Base-by-base conservation (phyloP, 2,888 invertebrate species). In the Ochlodes sylvanus region DNA sequence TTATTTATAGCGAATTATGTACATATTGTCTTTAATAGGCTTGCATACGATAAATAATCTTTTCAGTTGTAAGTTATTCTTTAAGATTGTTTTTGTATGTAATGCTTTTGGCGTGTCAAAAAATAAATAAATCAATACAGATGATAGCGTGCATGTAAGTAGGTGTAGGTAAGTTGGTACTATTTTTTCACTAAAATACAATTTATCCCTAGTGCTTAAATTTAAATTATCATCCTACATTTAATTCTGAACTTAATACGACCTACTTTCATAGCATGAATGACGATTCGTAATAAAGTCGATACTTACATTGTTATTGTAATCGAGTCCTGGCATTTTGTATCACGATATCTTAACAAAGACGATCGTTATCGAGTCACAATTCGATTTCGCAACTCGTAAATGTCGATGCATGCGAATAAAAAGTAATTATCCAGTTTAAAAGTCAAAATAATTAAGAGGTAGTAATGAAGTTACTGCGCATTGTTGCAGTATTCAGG, bases 291-390 rank as follows among this genome's bases (percentile, higher is more conserved):
- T 10, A 7, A 44, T 42, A 44, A 44, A 38, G 7, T 44, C 7
- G 44, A 50, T 19, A 50, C 2, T 19, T 17, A 17, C 17, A 9
- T 38, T 19, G 4, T 7, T 50, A 19, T 50, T 19, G 10, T 19
- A 5, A 19, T 50, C 50, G 50, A 19, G 9, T 41, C 41, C 77
- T 83, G 79, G 78, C 84, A 83, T 83, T 83, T 79, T 75, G 73
- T 74, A 60, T 75, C 77, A 73, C 79, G 72, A 75, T 41, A 57
- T 19, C 19, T 41, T 57, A 41, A 57, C 38, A 57, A 57, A 57
- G 19, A 12, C 74, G 71, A 68, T 69, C 57, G 70, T 56, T 15
- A 66, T 69, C 68, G 58, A 69, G 70, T 63, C 64, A 70, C 70
- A 68, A 72, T 65, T 66, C 65, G 69, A 64, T 54, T 54, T n/a